phyloP scores from a whole-genome alignment of 2,113 vertebrate genomes.

The Phrynosoma platyrhinos region DNA sequence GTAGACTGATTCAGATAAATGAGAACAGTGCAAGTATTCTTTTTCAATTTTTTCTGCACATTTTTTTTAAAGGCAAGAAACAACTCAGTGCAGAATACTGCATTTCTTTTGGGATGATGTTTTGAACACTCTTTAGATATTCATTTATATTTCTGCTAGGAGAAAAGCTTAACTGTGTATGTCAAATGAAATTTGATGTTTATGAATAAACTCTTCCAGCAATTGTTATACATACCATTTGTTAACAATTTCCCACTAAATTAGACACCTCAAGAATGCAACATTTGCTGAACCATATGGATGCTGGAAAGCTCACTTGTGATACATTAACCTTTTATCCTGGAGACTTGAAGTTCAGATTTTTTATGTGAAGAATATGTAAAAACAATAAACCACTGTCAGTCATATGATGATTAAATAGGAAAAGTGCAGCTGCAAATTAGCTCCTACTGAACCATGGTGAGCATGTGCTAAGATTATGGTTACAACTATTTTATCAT shows the following conservation, averaged over 20 bases:
- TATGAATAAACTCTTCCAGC: background rate
- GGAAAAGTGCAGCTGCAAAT: slow-evolving; percentile 12
- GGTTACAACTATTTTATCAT: slow-evolving; percentile 19
- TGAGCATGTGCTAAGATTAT: background rate
- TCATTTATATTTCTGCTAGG: background rate
- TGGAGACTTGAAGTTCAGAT: slow-evolving; percentile 6
- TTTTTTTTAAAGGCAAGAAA: background rate
- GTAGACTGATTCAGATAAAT: background rate
- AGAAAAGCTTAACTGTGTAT: background rate
- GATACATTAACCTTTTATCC: slow-evolving; percentile 37
- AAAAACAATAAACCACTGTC: background rate
- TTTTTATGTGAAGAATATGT: background rate
- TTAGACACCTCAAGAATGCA: background rate
- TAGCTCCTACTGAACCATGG: background rate
- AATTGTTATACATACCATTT: slow-evolving; percentile 26
- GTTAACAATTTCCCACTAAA: slow-evolving; percentile 1
- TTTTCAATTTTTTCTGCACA: background rate
- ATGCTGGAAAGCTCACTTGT: slow-evolving; percentile 24
- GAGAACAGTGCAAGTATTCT: too few species aligned
- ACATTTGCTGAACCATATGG: slow-evolving; percentile 31
- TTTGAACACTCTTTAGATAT: background rate
- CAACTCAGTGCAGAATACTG: too few species aligned
- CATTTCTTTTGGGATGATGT: background rate
- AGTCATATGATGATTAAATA: slow-evolving; percentile 18
- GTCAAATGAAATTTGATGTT: background rate